Evolutionary conservation across 1,140 invertebrate genomes (phyloP).

Genomic region (Sminthurinus signatus): DNA sequence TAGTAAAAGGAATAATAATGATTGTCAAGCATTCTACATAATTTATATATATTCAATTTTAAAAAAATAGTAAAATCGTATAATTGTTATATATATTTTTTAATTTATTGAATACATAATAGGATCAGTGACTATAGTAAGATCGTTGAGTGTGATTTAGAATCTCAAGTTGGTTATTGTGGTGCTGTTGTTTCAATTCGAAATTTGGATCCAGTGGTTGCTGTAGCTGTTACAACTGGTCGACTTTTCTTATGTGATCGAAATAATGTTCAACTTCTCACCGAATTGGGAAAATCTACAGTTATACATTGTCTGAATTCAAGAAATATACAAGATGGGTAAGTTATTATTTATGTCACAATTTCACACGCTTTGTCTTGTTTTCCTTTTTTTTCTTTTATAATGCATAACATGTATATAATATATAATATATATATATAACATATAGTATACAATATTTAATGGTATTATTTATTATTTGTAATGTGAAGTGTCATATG

Average conservation of each 20-base stretch:
- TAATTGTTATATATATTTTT: neutral
- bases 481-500: too few species aligned
- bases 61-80: constrained; percentile 13
- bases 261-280: constrained; percentile 17
- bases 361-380: too few species aligned
- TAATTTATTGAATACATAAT: neutral
- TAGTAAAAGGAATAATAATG: too few species aligned
- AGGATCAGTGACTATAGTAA: constrained; percentile 33
- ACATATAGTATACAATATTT: too few species aligned
- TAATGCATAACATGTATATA: too few species aligned
- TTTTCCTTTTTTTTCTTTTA: too few species aligned
- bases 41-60: too few species aligned
- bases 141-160: constrained; percentile 27
- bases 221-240: constrained; percentile 33
- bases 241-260: constrained; percentile 32
- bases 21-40: too few species aligned
- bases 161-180: constrained; percentile 33
- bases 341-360: neutral
- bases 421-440: too few species aligned
- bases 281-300: constrained; percentile 28
- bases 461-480: too few species aligned
- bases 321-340: constrained; percentile 21
- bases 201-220: constrained; percentile 19
- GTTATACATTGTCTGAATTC: constrained; percentile 34
- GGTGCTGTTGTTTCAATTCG: constrained; percentile 33